Percentiles rank a stretch among this genome's conserved stretches.
phyloP scores from a whole-genome alignment of 2,888 invertebrate species.

The Aphodius granarius region DNA sequence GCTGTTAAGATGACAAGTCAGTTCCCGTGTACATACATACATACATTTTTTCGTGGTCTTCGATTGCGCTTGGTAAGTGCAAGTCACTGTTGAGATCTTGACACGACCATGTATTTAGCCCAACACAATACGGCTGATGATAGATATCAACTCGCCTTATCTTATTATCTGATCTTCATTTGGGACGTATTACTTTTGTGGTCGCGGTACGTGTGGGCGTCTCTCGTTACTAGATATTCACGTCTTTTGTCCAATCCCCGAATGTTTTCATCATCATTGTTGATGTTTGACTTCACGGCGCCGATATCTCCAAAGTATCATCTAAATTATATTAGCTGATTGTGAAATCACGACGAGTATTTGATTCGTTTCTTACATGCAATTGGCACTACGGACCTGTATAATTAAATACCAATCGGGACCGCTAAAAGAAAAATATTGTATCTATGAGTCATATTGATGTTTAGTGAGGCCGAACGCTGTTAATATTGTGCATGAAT shows the following conservation, averaged over 20 bases:
- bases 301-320: not conserved
- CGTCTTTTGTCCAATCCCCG: not conserved
- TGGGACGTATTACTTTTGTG: constrained; percentile 16
- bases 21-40: constrained; percentile 7
- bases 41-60: constrained; percentile 19
- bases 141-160: constrained; percentile 43
- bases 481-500: constrained; percentile 40
- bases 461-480: constrained; percentile 36
- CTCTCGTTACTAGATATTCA: not conserved
- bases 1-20: constrained; percentile 19
- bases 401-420: constrained; percentile 11
- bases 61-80: constrained; percentile 15
- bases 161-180: constrained; percentile 45
- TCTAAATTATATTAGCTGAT: not conserved
- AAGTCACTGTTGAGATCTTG: constrained; percentile 32
- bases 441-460: constrained; percentile 29
- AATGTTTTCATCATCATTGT: constrained; percentile 8
- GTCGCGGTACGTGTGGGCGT: not conserved
- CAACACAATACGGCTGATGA: constrained; percentile 43
- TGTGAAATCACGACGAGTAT: too few relatives aligned
- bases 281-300: not conserved
- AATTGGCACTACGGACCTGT: not conserved
- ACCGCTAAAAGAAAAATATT: constrained; percentile 2
- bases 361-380: not conserved
- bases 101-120: constrained; percentile 33